A percentile compares a stretch with the other conserved stretches of the same genome.
These are phyloP conservation scores for Hedya salicella DNA, from an alignment of 2,888 invertebrate species.

Conservation along the genomic window DNA sequence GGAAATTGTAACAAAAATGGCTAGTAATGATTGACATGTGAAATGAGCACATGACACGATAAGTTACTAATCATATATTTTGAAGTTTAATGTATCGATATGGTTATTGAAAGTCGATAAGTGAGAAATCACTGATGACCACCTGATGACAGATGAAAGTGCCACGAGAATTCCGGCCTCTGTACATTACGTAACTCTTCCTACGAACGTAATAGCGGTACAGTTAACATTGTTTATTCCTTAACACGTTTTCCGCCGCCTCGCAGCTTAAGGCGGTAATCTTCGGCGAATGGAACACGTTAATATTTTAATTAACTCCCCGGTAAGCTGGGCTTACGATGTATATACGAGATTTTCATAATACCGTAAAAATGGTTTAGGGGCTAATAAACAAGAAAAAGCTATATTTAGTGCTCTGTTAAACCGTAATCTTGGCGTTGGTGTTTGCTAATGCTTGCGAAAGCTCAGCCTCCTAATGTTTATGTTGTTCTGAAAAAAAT, in stretches of 20 bases:
- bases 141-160: too few species aligned
- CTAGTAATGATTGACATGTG: too few species aligned
- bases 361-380: conserved; percentile 17
- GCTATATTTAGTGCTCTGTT: neutral
- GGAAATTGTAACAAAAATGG: too few species aligned
- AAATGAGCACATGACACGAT: too few species aligned
- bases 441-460: neutral
- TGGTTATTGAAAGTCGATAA: too few species aligned
- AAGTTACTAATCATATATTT: too few species aligned
- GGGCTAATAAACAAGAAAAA: conserved; percentile 16
- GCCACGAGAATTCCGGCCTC: too few species aligned
- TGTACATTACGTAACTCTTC: too few species aligned
- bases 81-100: too few species aligned
- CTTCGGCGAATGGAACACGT: conserved; percentile 30
- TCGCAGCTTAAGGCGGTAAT: conserved; percentile 34
- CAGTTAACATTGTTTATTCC: conserved; percentile 29
- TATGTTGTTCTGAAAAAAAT: neutral
- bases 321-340: conserved; percentile 9
- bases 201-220: neutral
- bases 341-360: conserved; percentile 25
- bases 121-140: too few species aligned
- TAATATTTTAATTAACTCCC: conserved; percentile 39
- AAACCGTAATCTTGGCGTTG: neutral
- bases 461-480: neutral
- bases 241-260: conserved; percentile 25